A percentile compares a stretch with the other conserved stretches of the same genome.
phyloP scores from a whole-genome alignment of 2,888 invertebrate species.

The Drosophila testacea region DNA sequence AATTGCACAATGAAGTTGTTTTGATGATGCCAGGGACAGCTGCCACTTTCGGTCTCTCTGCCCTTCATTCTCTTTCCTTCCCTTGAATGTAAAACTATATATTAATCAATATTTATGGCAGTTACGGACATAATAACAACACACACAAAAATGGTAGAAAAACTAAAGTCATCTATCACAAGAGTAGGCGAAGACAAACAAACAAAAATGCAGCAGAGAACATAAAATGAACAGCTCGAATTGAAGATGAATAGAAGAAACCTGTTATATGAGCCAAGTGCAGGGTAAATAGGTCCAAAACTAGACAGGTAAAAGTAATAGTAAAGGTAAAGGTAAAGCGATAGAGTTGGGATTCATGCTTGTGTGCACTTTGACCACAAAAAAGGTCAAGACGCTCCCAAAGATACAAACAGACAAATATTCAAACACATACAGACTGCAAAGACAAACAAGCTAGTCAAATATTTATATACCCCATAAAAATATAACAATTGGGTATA shows the following conservation, averaged over 20 bases:
- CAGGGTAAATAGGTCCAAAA: slow-evolving; percentile 46
- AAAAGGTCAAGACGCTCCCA: slow-evolving; percentile 73
- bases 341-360: slow-evolving; percentile 66
- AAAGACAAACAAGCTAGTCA: slow-evolving; percentile 35
- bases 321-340: slow-evolving; percentile 10
- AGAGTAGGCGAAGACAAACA: slow-evolving; percentile 30
- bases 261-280: slow-evolving; percentile 71
- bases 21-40: slow-evolving; percentile 65
- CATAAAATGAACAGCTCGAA: slow-evolving; percentile 55
- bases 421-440: slow-evolving; percentile 9
- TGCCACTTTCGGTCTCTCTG: slow-evolving; percentile 28
- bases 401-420: slow-evolving; percentile 44
- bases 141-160: neutral
- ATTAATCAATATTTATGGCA: slow-evolving; percentile 79
- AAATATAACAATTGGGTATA: neutral
- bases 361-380: slow-evolving; percentile 79
- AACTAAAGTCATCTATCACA: slow-evolving; percentile 67
- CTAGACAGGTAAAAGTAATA: slow-evolving; percentile 25
- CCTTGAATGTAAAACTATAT: slow-evolving; percentile 63
- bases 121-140: slow-evolving; percentile 46
- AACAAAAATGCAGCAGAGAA: slow-evolving; percentile 41
- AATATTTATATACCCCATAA: slow-evolving; percentile 44
- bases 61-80: slow-evolving; percentile 18
- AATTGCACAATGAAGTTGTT: slow-evolving; percentile 78
- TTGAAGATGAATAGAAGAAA: slow-evolving; percentile 34